Conservation (phyloP, 2,888 invertebrate genomes). For the Dolomedes plantarius region DNA sequence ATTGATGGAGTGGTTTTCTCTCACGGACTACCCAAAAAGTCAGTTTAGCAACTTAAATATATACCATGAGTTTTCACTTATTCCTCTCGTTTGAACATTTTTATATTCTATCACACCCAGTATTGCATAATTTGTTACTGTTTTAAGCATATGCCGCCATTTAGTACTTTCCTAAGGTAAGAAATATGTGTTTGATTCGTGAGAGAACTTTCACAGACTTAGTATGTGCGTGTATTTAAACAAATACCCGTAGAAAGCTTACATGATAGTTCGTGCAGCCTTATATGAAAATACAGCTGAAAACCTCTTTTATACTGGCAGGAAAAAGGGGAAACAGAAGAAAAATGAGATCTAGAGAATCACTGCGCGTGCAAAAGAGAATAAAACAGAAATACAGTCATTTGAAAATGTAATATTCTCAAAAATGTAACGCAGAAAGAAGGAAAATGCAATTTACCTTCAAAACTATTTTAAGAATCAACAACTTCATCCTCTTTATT, state of each 20-base stretch:
- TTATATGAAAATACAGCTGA: neutral
- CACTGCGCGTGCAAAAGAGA: neutral
- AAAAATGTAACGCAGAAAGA: neutral
- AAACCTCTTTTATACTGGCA: neutral
- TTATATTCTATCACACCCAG: too few relatives aligned
- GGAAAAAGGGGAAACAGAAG: neutral
- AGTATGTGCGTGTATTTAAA: neutral
- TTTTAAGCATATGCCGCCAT: too few relatives aligned
- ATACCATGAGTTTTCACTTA: too few relatives aligned
- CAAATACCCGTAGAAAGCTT: neutral
- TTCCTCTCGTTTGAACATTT: too few relatives aligned
- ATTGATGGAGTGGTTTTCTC: too few relatives aligned
- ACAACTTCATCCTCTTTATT: too few relatives aligned
- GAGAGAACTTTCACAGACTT: neutral
- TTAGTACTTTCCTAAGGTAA: too few relatives aligned
- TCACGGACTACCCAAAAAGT: too few relatives aligned
- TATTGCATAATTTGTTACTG: too few relatives aligned
- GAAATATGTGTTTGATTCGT: too few relatives aligned
- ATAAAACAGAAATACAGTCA: conserved; percentile 1
- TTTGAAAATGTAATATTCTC: neutral
- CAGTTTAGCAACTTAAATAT: too few relatives aligned
- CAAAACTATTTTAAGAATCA: neutral
- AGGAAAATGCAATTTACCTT: neutral
- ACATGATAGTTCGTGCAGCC: neutral
- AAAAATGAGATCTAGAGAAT: neutral